phyloP scores from a whole-genome alignment of 2,888 invertebrate genomes.

The Zhuqinia jingwanae region DNA sequence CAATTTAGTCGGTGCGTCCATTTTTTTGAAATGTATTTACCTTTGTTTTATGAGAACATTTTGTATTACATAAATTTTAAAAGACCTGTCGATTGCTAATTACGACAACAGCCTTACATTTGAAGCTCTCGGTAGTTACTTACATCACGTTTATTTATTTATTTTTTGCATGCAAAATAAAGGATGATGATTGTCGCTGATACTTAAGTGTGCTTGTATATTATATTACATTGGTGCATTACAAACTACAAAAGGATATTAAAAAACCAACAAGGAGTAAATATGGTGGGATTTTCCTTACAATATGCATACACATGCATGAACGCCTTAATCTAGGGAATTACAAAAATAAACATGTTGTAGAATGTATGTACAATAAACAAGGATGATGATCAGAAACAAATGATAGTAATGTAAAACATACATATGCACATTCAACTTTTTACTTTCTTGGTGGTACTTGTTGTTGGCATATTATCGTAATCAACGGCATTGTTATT shows the following conservation, averaged over 20 bases:
- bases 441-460: background rate
- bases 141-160: too few species aligned
- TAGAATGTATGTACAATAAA: background rate
- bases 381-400: background rate
- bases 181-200: too few species aligned
- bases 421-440: background rate
- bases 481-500: background rate
- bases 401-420: background rate
- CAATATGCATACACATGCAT: conserved; percentile 4
- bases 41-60: too few species aligned
- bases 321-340: conserved; percentile 4
- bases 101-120: too few species aligned
- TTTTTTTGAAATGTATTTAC: background rate
- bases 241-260: background rate
- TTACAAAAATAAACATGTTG: conserved; percentile 45
- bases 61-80: too few species aligned
- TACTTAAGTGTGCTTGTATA: too few species aligned
- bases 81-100: too few species aligned
- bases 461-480: background rate
- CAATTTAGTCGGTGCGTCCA: too few species aligned
- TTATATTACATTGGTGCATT: background rate
- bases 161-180: too few species aligned
- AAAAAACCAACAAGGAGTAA: conserved; percentile 22
- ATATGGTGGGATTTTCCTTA: background rate
- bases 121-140: too few species aligned